Evolutionary conservation across 2,888 invertebrate species (phyloP).

Genomic region (Cyclophora albipunctata): DNA sequence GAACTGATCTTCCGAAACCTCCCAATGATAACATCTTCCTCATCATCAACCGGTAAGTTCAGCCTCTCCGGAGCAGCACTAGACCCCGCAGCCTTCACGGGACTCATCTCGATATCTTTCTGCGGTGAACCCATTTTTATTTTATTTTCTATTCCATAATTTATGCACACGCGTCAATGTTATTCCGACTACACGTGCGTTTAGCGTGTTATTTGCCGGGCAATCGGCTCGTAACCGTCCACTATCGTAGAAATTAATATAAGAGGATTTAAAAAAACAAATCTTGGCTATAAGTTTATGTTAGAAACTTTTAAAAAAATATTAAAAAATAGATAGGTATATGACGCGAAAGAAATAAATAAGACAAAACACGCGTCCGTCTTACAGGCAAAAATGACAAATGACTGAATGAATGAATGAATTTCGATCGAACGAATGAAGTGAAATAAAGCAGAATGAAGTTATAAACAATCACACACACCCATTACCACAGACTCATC

Average conservation of each 20-base stretch:
- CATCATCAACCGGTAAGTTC: slow-evolving; percentile 44
- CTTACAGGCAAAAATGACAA: slow-evolving; percentile 7
- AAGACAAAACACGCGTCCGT: background rate
- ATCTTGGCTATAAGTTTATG: slow-evolving; percentile 5
- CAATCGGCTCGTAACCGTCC: background rate
- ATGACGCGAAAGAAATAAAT: background rate
- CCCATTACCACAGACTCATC: too few species aligned
- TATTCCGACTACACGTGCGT: slow-evolving; percentile 1
- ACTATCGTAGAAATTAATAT: background rate
- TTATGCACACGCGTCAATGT: slow-evolving; percentile 4
- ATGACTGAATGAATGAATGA: background rate
- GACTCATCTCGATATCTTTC: slow-evolving; percentile 63
- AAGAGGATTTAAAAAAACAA: background rate
- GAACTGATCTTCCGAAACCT: slow-evolving; percentile 71
- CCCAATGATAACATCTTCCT: slow-evolving; percentile 69
- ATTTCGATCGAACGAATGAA: too few species aligned
- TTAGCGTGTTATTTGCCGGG: background rate
- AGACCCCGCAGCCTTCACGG: slow-evolving; percentile 41
- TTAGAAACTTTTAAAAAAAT: slow-evolving; percentile 4
- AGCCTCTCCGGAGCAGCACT: slow-evolving; percentile 31
- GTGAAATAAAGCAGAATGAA: too few species aligned
- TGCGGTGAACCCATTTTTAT: slow-evolving; percentile 47
- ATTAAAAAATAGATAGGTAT: background rate
- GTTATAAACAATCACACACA: too few species aligned
- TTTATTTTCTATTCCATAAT: slow-evolving; percentile 13